Evolutionary conservation across 2,113 vertebrate genomes (phyloP), one percentile per base, ranked within the genome.

Genomic region (Lonchura striata): DNA sequence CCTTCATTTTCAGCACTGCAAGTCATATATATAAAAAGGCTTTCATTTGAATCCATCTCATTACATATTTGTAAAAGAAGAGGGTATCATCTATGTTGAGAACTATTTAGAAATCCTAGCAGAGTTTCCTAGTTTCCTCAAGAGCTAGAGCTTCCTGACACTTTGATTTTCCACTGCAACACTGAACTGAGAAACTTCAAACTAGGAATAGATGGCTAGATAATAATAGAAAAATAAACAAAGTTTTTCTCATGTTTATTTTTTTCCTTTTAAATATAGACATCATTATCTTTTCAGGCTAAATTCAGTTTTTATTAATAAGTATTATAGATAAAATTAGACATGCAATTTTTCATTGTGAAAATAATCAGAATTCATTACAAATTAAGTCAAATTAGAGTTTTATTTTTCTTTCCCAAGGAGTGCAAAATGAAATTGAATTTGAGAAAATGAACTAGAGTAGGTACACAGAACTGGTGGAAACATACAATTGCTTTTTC

Each of bases 11-110:
- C 31, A 88, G 25, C 33, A 39, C 14, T n/a, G 22, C 6, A 39
- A 54, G 14, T 66, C n/a, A 11, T 6, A 16, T 7, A 25, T 37
- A 39, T 33, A 35, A 72, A 54, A 27, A 3, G 1, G 6, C 33
- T 93, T 90, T 91, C 6, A 57, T 76, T 33, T 90, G 22, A 79
- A 82, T 76, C 7, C 31, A 39, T 54, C 17, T 85, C 12, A 37
- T 72, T 30, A 13, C 17, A 12, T 85, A 24, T 54, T 82, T 85
- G 14, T 53, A 53, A 90, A 80, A 82, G 15, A 79, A 60, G 27
- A 50, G 3, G 9, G 1, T 63, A 12, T 66, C 0, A 0, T 57
- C 14, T 77, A 1, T 39, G 2, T 37, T 5, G 3, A 65, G 39
- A 82, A 35, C 39, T 86, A 27, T 54, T 80, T 80, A 28, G 25